phyloP scores from a whole-genome alignment of 2,113 vertebrate species.

The Leptosomus discolor region DNA sequence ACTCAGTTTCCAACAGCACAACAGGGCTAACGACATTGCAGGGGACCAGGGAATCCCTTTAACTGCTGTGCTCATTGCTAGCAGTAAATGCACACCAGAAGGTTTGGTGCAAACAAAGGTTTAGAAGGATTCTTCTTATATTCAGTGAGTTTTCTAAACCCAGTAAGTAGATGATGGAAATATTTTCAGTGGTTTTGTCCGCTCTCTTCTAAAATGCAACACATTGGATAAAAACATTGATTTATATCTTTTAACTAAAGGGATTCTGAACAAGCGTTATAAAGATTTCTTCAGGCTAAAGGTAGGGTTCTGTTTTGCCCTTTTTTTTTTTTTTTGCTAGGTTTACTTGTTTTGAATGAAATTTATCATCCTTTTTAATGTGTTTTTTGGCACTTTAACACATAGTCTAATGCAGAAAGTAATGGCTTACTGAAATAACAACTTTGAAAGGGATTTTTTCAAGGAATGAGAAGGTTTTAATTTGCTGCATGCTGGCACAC shows the following conservation, averaged over 20 bases:
- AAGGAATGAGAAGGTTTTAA: not conserved
- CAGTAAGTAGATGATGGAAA: not conserved
- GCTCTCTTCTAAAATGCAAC: not conserved
- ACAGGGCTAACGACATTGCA: not conserved
- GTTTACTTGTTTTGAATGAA: not conserved
- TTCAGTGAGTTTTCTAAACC: not conserved
- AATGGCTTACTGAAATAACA: constrained; percentile 14
- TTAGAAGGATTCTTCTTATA: not conserved
- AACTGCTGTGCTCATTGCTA: accelerated
- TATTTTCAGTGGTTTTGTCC: not conserved
- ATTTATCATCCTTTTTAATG: not conserved
- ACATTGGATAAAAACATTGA: not conserved
- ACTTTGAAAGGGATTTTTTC: not conserved
- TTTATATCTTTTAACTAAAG: not conserved
- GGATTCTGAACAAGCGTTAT: not conserved
- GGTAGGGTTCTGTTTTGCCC: not conserved
- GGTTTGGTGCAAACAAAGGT: not conserved
- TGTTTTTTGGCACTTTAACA: not conserved
- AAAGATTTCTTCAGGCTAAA: not conserved
- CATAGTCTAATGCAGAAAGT: not conserved
- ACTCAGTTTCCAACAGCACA: not conserved
- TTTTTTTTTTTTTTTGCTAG: not conserved
- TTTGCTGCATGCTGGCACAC: not conserved
- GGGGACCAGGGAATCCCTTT: not conserved
- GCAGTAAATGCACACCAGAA: not conserved